Evolutionary conservation across 1,140 invertebrate species (phyloP).

Genomic region (Cyphomyrmex costatus): DNA sequence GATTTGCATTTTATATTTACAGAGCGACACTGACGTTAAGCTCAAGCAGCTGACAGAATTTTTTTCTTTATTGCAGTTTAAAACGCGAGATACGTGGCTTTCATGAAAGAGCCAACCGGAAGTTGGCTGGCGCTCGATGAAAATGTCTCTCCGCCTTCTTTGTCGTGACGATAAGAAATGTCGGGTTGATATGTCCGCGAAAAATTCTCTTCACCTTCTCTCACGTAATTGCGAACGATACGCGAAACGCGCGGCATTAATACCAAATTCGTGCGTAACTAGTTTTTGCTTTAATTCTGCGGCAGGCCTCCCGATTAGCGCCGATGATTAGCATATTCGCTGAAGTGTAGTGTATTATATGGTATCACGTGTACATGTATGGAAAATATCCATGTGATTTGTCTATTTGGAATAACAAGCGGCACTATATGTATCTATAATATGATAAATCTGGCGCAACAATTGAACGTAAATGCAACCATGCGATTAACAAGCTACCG

Average conservation of each 20-base stretch:
- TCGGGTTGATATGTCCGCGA: conserved; percentile 24
- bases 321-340: conserved; percentile 35
- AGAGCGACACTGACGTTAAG: conserved; percentile 59
- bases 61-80: conserved; percentile 45
- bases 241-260: neutral
- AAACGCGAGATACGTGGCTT: conserved; percentile 73
- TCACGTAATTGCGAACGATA: neutral
- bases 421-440: conserved; percentile 9
- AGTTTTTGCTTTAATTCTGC: neutral
- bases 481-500: conserved; percentile 51
- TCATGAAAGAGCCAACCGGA: conserved; percentile 76
- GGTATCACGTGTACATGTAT: neutral
- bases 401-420: conserved; percentile 35
- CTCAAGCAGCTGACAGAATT: conserved; percentile 54
- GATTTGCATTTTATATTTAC: conserved; percentile 43
- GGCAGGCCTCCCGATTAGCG: neutral
- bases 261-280: conserved; percentile 4
- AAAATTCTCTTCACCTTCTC: conserved; percentile 10
- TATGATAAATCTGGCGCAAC: conserved; percentile 25
- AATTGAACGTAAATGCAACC: conserved; percentile 22
- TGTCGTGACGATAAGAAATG: conserved; percentile 51
- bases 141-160: conserved; percentile 72
- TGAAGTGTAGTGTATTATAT: conserved; percentile 35
- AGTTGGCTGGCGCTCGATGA: conserved; percentile 73
- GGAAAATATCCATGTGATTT: conserved; percentile 22